Evolutionary conservation across 2,888 invertebrate species (phyloP).

Genomic region (Drosophila koepferae): DNA sequence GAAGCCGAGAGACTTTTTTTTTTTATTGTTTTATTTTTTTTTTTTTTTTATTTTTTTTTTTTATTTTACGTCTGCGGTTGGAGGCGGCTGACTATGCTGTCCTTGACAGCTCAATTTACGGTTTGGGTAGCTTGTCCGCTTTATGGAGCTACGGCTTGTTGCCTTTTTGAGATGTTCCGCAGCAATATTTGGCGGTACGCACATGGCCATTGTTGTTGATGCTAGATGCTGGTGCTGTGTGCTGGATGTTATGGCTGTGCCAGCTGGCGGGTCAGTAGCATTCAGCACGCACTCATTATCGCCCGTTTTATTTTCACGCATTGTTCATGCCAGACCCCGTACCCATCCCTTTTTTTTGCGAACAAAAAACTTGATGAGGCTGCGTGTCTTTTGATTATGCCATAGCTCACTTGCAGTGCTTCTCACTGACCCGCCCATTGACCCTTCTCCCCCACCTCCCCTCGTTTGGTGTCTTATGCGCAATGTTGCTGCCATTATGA

Average conservation of each 20-base stretch:
- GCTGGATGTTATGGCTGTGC: constrained; percentile 29
- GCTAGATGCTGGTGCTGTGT: background rate
- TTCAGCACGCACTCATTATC: constrained; percentile 70
- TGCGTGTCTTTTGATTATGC: constrained; percentile 73
- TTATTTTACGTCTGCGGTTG: constrained; percentile 27
- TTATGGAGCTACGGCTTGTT: constrained; percentile 68
- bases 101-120: constrained; percentile 60
- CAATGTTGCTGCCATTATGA: constrained; percentile 69
- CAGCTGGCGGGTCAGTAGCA: constrained; percentile 55
- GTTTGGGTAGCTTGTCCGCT: constrained; percentile 40
- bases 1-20: constrained; percentile 32
- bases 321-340: constrained; percentile 44
- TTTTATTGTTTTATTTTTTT: background rate
- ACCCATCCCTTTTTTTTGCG: constrained; percentile 13
- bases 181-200: constrained; percentile 28
- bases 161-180: constrained; percentile 59
- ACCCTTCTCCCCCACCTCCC: background rate
- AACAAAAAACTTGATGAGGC: constrained; percentile 71
- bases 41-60: background rate
- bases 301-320: constrained; percentile 69
- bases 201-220: constrained; percentile 47
- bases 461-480: constrained; percentile 2
- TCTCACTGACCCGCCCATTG: constrained; percentile 19
- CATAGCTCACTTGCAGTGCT: constrained; percentile 53
- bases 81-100: constrained; percentile 32